A percentile compares a stretch with the other conserved stretches of the same genome.
Conservation (phyloP, 2,888 invertebrate genomes). For the Ypsolopha sequella region DNA sequence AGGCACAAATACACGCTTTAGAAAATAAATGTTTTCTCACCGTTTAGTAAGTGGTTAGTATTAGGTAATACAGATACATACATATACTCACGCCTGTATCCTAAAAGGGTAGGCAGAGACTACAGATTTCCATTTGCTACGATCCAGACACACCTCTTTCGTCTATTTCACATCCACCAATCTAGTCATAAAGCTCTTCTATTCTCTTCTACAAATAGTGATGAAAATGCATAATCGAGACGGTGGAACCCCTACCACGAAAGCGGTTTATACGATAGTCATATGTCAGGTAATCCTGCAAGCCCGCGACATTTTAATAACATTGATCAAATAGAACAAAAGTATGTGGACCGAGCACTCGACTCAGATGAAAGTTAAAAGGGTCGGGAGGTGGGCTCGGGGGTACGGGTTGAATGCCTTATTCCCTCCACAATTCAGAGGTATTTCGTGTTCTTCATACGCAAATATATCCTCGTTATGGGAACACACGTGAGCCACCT, state of each 20-base stretch:
- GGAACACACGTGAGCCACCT: conserved; percentile 60
- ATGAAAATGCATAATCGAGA: conserved; percentile 8
- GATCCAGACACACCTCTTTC: too few relatives aligned
- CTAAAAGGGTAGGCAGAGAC: too few relatives aligned
- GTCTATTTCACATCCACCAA: too few relatives aligned
- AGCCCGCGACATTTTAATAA: conserved; percentile 69
- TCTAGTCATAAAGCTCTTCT: too few relatives aligned
- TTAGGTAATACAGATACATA: too few relatives aligned
- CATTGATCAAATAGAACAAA: conserved; percentile 72
- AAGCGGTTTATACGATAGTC: conserved; percentile 48
- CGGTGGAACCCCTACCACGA: conserved; percentile 9
- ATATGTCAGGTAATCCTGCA: conserved; percentile 60
- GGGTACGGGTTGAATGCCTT: conserved; percentile 68
- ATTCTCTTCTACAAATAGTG: too few relatives aligned
- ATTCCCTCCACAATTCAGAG: conserved; percentile 71
- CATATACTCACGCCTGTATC: too few relatives aligned
- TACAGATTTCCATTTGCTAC: too few relatives aligned
- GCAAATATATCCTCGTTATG: conserved; percentile 71
- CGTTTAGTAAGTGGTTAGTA: too few relatives aligned
- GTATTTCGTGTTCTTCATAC: conserved; percentile 72
- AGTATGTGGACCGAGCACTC: conserved; percentile 71
- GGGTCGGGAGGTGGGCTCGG: conserved; percentile 53
- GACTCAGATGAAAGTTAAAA: conserved; percentile 72
- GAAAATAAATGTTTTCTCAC: too few relatives aligned
- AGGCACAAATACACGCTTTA: too few relatives aligned